A percentile compares a stretch with the other conserved stretches of the same genome.
Conservation (phyloP, 2,797 vertebrate species). For the Malacoraja senta region DNA sequence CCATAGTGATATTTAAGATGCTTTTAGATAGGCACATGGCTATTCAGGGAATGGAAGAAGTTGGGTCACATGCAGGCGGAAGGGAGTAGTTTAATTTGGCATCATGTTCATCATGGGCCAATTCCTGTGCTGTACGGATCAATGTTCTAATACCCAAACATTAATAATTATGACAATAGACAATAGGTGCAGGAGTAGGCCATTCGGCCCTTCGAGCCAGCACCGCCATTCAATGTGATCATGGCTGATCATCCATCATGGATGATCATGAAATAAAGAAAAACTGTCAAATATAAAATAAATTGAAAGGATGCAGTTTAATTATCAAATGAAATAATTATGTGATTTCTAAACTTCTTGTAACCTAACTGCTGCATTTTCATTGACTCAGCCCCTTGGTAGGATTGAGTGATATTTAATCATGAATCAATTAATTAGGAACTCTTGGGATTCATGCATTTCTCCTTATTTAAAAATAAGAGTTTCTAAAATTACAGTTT, state of each 20-base stretch:
- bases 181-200: too few species aligned
- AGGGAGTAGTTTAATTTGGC: too few species aligned
- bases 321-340: not conserved
- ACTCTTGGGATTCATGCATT: not conserved
- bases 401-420: not conserved
- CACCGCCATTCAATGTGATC: too few species aligned
- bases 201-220: too few species aligned
- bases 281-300: not conserved
- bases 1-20: too few species aligned
- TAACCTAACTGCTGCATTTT: not conserved
- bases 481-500: not conserved
- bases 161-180: not conserved
- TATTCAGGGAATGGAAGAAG: too few species aligned
- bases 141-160: not conserved
- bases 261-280: not conserved
- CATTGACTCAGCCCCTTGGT: not conserved
- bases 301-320: not conserved
- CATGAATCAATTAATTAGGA: not conserved
- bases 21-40: too few species aligned
- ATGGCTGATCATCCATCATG: too few species aligned
- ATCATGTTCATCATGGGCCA: too few species aligned
- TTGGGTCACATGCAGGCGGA: too few species aligned
- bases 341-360: not conserved
- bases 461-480: not conserved
- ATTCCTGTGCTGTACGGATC: too few species aligned